These are phyloP conservation scores for Sycobia sp. DNA, from an alignment of 1,140 invertebrate species.

Conservation along the genomic window DNA sequence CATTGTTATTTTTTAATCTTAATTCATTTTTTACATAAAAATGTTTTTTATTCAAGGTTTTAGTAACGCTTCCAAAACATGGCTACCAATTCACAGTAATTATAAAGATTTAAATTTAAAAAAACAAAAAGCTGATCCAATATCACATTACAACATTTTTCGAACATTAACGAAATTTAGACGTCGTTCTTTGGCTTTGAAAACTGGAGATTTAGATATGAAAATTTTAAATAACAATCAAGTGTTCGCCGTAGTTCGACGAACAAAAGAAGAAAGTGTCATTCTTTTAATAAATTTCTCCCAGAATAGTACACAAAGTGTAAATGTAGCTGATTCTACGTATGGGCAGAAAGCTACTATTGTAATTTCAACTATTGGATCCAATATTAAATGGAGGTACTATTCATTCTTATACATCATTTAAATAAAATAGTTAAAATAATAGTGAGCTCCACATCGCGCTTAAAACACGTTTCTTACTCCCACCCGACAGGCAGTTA, in stretches of 20 bases:
- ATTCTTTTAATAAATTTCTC: conserved; percentile 25
- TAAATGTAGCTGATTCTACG: background rate
- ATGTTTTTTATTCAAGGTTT: conserved; percentile 54
- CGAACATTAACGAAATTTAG: conserved; percentile 52
- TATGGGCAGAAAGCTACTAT: background rate
- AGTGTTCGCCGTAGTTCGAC: background rate
- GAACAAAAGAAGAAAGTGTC: background rate
- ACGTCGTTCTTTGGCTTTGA: conserved; percentile 44
- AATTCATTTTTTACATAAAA: conserved; percentile 58
- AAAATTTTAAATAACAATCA: conserved; percentile 43
- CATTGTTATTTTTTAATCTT: background rate
- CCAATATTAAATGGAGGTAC: conserved; percentile 15
- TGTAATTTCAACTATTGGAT: background rate
- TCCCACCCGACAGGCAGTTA: no score
- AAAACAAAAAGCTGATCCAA: conserved; percentile 42
- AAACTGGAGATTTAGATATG: conserved; percentile 48
- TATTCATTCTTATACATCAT: no score
- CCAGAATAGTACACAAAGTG: background rate
- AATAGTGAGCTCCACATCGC: no score
- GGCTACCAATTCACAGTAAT: conserved; percentile 64
- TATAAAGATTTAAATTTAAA: conserved; percentile 62
- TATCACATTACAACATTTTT: conserved; percentile 60
- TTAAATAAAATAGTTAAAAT: no score
- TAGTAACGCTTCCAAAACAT: conserved; percentile 54
- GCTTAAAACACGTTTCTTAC: no score